Evolutionary conservation across 2,113 vertebrate species (phyloP).

Genomic region (Eclectus roratus): DNA sequence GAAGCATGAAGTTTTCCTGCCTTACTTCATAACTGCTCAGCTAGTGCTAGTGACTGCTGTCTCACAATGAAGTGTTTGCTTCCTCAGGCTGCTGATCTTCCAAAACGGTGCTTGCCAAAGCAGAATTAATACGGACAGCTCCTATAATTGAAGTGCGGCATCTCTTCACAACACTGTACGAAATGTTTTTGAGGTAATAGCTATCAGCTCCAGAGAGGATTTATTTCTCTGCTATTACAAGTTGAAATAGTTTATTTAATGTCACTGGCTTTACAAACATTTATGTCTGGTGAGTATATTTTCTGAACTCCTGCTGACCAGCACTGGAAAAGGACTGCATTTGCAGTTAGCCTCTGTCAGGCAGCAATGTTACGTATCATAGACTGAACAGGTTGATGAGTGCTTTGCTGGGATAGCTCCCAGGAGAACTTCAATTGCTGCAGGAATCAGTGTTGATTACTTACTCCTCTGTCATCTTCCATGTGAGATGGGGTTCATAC

Average conservation of each 20-base stretch:
- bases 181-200: not conserved
- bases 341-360: not conserved
- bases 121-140: not conserved
- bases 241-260: not conserved
- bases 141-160: not conserved
- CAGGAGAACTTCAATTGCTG: not conserved
- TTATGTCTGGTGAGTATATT: not conserved
- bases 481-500: not conserved
- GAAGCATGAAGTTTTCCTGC: not conserved
- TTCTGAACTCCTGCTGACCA: not conserved
- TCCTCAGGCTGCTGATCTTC: not conserved
- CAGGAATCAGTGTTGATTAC: not conserved
- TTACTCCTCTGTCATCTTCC: not conserved
- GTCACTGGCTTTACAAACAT: not conserved
- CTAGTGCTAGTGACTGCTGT: fast-evolving
- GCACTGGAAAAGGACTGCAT: not conserved
- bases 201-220: not conserved
- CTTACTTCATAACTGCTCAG: not conserved
- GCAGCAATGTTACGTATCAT: not conserved
- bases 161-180: not conserved
- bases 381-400: not conserved
- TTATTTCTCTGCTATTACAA: not conserved
- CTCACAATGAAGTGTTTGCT: not conserved
- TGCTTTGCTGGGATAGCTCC: not conserved
- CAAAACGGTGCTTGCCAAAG: not conserved